Evolutionary conservation across 1,140 invertebrate genomes (phyloP).

Genomic region (Adoxophyes honmai): DNA sequence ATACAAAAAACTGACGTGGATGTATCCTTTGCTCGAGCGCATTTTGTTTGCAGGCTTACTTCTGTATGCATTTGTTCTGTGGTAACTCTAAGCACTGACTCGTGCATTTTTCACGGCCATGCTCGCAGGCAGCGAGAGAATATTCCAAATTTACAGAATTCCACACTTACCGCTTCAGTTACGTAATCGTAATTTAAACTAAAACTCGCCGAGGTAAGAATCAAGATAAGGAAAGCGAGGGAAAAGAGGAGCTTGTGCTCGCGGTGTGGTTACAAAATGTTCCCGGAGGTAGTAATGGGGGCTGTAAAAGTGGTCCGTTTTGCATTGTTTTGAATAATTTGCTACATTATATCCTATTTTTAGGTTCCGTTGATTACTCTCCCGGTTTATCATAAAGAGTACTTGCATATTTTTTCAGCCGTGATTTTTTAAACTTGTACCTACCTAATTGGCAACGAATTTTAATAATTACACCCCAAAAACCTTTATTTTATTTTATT

Average conservation of each 20-base stretch:
- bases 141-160: conserved; percentile 38
- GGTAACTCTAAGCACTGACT: conserved; percentile 27
- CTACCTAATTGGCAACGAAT: too few species aligned
- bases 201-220: neutral
- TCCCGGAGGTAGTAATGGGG: conserved; percentile 1
- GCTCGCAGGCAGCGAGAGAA: conserved; percentile 29
- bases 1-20: too few species aligned
- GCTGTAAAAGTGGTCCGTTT: neutral
- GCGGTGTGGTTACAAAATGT: conserved; percentile 4
- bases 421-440: too few species aligned
- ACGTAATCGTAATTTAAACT: neutral
- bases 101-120: conserved; percentile 42
- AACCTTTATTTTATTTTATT: too few species aligned
- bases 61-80: conserved; percentile 15
- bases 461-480: too few species aligned
- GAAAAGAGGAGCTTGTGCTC: neutral
- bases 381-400: too few species aligned
- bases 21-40: too few species aligned
- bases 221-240: neutral
- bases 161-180: neutral
- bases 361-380: too few species aligned
- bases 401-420: too few species aligned
- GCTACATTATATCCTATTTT: too few species aligned
- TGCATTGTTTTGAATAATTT: neutral
- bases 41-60: too few species aligned